A percentile compares a stretch with the other conserved stretches of the same genome.
These are phyloP conservation scores for Amphimallon solstitiale DNA, from an alignment of 2,888 invertebrate genomes.

Conservation along the genomic window DNA sequence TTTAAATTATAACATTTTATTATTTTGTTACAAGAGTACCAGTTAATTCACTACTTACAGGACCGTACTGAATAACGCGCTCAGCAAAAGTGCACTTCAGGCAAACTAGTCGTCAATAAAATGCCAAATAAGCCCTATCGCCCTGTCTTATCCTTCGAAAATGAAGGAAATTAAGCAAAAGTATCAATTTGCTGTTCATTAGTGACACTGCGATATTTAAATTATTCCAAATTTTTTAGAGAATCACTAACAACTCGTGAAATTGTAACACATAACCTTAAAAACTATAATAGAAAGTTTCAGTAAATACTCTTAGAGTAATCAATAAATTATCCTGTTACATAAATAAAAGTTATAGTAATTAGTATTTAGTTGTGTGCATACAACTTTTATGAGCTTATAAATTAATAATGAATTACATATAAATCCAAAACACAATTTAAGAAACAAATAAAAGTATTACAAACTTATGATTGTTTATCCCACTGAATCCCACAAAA, in stretches of 20 bases:
- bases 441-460: too few species aligned
- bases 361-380: not conserved
- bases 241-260: not conserved
- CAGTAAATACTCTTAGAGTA: constrained; percentile 3
- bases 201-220: not conserved
- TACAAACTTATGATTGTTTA: too few species aligned
- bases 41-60: constrained; percentile 16
- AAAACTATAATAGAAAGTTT: constrained; percentile 23
- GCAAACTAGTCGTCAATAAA: constrained; percentile 25
- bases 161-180: constrained; percentile 6
- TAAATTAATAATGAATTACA: too few species aligned
- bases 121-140: constrained; percentile 6
- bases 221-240: constrained; percentile 2
- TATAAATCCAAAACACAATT: too few species aligned
- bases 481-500: too few species aligned
- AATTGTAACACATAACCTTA: constrained; percentile 21
- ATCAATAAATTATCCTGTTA: constrained; percentile 25
- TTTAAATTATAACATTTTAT: constrained; percentile 24
- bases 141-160: not conserved
- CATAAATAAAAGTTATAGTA: constrained; percentile 8
- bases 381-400: not conserved
- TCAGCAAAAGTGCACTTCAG: constrained; percentile 23
- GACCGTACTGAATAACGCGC: constrained; percentile 26
- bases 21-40: constrained; percentile 20
- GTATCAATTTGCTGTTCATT: not conserved